Evolutionary conservation across 37 sponge, comb jelly and placozoan species (phyloP).

Genomic region (Aplysina aerophoba): DNA sequence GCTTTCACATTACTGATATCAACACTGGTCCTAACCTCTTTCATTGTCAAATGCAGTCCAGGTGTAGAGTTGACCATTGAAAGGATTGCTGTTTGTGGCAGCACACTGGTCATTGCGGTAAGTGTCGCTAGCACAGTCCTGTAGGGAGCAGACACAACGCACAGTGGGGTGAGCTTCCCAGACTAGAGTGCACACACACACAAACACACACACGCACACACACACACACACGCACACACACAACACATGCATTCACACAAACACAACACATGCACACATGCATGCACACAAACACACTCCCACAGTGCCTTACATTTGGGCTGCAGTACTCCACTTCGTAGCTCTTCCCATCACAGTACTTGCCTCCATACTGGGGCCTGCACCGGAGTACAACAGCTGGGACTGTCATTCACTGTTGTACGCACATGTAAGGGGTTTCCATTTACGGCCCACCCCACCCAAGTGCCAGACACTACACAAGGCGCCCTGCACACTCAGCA

Average conservation of each 20-base stretch:
- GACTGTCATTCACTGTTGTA: too few species aligned
- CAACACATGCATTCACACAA: not conserved
- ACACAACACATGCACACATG: not conserved
- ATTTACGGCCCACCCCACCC: too few species aligned
- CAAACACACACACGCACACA: conserved; percentile 1
- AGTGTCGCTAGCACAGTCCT: conserved; percentile 16
- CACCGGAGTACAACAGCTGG: not conserved
- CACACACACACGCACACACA: conserved; percentile 1
- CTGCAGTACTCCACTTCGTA: conserved; percentile 13
- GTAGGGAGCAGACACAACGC: too few species aligned
- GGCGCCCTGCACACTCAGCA: too few species aligned
- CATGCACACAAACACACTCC: not conserved
- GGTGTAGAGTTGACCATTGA: conserved; percentile 90
- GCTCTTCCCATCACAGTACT: conserved; percentile 13
- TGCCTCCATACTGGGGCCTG: conserved; percentile 35
- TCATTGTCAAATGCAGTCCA: conserved; percentile 75
- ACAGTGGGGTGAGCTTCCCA: not conserved
- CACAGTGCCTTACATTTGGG: conserved; percentile 6
- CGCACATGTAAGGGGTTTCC: too few species aligned
- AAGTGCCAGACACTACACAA: too few species aligned
- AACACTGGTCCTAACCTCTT: not conserved
- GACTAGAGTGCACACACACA: not conserved
- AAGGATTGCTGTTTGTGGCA: conserved; percentile 81
- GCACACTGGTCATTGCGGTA: conserved; percentile 92
- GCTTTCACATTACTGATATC: too few species aligned